These are phyloP conservation scores for Lycaena phlaeas DNA, from an alignment of 2,888 invertebrate species.

Conservation along the genomic window DNA sequence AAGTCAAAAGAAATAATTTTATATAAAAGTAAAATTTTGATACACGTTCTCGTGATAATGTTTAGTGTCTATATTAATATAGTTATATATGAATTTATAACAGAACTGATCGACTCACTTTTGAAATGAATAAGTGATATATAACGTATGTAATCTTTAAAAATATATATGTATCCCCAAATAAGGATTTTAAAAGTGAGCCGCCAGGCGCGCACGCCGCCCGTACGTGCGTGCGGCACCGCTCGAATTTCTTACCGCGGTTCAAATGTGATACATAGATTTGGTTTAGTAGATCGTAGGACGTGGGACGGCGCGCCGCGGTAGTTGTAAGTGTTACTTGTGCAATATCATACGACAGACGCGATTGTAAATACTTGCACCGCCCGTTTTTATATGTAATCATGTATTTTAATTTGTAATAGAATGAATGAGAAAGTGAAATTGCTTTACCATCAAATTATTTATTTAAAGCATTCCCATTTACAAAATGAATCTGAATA, in stretches of 20 bases:
- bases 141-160: neutral
- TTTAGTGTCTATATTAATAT: constrained; percentile 1
- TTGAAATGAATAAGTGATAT: neutral
- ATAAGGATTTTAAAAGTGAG: neutral
- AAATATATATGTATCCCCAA: too few relatives aligned
- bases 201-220: neutral
- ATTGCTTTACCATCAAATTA: constrained; percentile 47
- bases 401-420: constrained; percentile 33
- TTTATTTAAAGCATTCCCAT: constrained; percentile 65
- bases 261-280: constrained; percentile 8
- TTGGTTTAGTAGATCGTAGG: constrained; percentile 2
- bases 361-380: constrained; percentile 50
- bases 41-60: neutral
- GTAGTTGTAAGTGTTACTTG: constrained; percentile 65
- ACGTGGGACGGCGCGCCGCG: neutral
- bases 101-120: neutral
- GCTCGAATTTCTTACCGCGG: constrained; percentile 1
- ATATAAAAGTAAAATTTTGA: constrained; percentile 3
- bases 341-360: constrained; percentile 52
- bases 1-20: constrained; percentile 14
- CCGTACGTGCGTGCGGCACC: neutral
- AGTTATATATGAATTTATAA: neutral
- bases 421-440: constrained; percentile 31
- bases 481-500: constrained; percentile 36
- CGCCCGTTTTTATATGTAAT: constrained; percentile 31